These are phyloP conservation scores for Agonopterix subpropinquella DNA, from an alignment of 2,888 invertebrate species.

Conservation along the genomic window DNA sequence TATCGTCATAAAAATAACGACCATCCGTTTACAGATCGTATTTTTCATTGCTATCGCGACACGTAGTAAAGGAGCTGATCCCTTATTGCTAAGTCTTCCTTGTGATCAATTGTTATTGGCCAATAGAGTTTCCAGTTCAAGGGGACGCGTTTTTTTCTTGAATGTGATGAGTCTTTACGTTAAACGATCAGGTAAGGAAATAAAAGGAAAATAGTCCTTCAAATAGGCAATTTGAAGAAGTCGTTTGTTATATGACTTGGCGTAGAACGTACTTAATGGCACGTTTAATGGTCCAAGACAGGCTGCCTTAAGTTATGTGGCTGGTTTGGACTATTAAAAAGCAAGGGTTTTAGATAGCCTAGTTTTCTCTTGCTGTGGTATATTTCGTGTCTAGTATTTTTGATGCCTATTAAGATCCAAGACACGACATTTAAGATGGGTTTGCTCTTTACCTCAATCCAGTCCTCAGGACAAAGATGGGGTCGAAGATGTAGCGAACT, in stretches of 20 bases:
- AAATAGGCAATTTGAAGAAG: neutral
- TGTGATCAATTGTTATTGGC: conserved; percentile 34
- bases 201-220: neutral
- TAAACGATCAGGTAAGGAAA: neutral
- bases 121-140: conserved; percentile 24
- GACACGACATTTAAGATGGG: too few species aligned
- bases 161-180: conserved; percentile 2
- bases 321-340: neutral
- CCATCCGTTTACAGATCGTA: neutral
- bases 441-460: too few species aligned
- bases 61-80: neutral
- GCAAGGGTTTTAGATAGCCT: neutral
- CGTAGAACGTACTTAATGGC: neutral
- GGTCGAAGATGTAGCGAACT: too few species aligned
- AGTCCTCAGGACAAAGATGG: too few species aligned
- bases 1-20: too few species aligned
- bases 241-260: neutral
- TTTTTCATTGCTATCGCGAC: neutral
- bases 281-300: neutral
- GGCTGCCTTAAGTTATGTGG: neutral
- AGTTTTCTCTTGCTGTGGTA: neutral
- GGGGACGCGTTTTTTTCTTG: conserved; percentile 14
- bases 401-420: too few species aligned
- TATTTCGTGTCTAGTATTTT: too few species aligned
- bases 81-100: conserved; percentile 1